Base-by-base conservation (phyloP, 1,140 invertebrate species). In the Probaryconus sp. region DNA sequence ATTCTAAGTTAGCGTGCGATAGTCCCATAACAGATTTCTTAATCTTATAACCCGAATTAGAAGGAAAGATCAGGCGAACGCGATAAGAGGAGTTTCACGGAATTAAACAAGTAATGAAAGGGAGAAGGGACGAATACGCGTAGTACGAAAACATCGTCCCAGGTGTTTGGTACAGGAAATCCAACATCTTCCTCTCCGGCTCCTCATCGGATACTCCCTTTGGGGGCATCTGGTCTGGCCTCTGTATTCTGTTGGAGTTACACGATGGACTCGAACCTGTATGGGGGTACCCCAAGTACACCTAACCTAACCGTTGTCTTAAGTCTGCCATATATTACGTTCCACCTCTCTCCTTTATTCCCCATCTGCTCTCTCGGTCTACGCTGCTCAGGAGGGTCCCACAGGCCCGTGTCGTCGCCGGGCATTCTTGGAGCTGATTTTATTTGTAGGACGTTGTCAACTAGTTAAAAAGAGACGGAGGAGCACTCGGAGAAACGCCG, bases 371-470 rank as follows among this genome's bases (percentile, higher is more conserved):
- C 26, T 30, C 45, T 21, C 51, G 43, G 55, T 24, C 14, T 48
- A 20, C 42, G 38, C 26, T 55, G 21, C 9, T 18, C 20, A 63
- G 60, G 31, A 31, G 38, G 38, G 51, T 65, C 51, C 42, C 60
- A 53, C 53, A 61, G 51, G 60, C 74, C 79, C 84, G 84, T 84
- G 82, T 85, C 82, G 83, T 85, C 79, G 83, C n/a, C 81, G 76
- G 63, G 81, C 80, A 85, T 85, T 85, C 83, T 80, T 83, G 75
- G 77, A 84, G 83, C 79, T 84, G 84, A 85, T 85, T 85, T 85
- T 85, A 85, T 85, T 84, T 85, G 84, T 85, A 84, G 82, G 82
- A 84, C 83, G 84, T n/a, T n/a, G n/a, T 85, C 84, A 85, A 73
- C 69, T 40, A 53, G 69, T 73, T 73, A 72, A 51, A 65, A 38